Evolutionary conservation across 2,113 vertebrate species (phyloP).

Genomic region (Sterrhoptilus dennistouni): DNA sequence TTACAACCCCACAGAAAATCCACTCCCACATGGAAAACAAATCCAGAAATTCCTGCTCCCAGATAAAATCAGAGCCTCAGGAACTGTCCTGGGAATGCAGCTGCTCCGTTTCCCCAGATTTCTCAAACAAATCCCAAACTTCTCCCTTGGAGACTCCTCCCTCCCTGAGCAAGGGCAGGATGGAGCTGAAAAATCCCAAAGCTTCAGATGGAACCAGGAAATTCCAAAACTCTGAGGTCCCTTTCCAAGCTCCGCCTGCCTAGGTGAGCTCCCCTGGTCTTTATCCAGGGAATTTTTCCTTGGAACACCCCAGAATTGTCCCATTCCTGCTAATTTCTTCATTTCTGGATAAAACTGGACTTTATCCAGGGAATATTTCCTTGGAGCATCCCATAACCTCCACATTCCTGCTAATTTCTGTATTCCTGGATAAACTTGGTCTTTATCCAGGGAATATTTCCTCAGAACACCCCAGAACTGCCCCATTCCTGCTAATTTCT

Average conservation of each 20-base stretch:
- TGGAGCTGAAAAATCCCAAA: not conserved
- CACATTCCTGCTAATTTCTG: not conserved
- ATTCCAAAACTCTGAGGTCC: not conserved
- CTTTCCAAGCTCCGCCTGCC: rapidly evolving
- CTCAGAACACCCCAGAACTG: rapidly evolving
- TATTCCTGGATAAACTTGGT: not conserved
- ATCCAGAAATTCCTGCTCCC: not conserved
- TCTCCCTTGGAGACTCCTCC: not conserved
- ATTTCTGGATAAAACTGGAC: not conserved
- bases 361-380: not conserved
- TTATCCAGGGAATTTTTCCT: not conserved
- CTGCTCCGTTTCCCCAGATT: not conserved
- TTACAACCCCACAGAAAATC: not conserved
- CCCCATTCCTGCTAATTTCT: rapidly evolving
- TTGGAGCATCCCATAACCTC: no score
- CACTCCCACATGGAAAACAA: not conserved
- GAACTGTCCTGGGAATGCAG: not conserved
- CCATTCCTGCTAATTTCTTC: no score
- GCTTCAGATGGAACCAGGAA: not conserved
- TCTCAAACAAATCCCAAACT: not conserved
- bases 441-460: not conserved
- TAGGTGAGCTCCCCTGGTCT: not conserved
- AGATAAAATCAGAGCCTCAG: not conserved
- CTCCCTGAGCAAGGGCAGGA: not conserved
- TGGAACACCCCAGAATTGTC: rapidly evolving